These are phyloP conservation scores for Alsophila aescularia DNA, from an alignment of 2,888 invertebrate genomes.

Conservation along the genomic window DNA sequence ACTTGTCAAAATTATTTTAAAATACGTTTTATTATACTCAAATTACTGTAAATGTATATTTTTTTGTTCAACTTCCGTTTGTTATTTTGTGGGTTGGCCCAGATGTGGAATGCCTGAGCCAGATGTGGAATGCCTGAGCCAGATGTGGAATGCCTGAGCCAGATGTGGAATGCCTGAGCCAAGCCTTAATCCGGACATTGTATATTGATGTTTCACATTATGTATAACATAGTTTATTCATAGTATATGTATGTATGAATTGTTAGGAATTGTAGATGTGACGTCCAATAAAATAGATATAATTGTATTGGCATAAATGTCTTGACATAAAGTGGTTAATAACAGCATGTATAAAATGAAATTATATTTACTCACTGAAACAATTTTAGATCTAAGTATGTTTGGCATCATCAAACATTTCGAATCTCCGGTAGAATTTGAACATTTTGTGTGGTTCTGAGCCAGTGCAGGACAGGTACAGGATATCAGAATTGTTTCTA, in stretches of 20 bases:
- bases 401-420: too few species aligned
- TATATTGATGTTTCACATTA: constrained; percentile 8
- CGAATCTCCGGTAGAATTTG: too few species aligned
- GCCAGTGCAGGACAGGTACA: too few species aligned
- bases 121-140: neutral
- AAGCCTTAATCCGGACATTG: neutral
- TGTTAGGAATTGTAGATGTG: constrained; percentile 55
- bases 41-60: too few species aligned
- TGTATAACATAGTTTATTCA: constrained; percentile 33
- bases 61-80: neutral
- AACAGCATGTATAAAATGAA: constrained; percentile 4
- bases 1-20: neutral
- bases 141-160: neutral
- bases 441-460: too few species aligned
- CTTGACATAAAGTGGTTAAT: neutral
- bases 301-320: constrained; percentile 34
- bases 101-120: neutral
- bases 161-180: neutral
- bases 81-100: neutral
- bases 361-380: constrained; percentile 20
- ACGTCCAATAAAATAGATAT: constrained; percentile 53
- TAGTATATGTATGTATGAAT: constrained; percentile 24
- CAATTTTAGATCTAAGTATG: neutral
- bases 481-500: too few species aligned
- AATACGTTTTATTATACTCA: too few species aligned